Evolutionary conservation across 1,140 invertebrate genomes (phyloP), one percentile per base, ranked within the genome.

Genomic region (Paracyclopina nana): DNA sequence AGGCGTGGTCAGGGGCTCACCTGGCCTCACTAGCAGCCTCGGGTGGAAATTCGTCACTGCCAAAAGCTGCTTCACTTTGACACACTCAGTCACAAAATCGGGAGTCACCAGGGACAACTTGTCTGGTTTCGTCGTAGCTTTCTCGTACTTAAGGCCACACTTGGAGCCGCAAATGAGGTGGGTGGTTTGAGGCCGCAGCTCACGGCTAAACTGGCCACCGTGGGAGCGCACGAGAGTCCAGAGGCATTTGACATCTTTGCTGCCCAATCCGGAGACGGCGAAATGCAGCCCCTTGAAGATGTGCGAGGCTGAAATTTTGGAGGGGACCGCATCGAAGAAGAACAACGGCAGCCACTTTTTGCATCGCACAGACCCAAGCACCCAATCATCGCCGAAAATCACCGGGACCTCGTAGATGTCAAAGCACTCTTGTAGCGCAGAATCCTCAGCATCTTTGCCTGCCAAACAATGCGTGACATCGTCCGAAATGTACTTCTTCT

Each of bases 391-490:
- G 22, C 45, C 30, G 16, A 48, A 22, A 16, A 48, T 22, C 8
- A 22, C 20, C n/a, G 18, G 22, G n/a, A 26, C 27, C 16, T 48
- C 45, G 22, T 48, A 48, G 22, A 48, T 48, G 16, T 48, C 45
- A 3, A 14, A 26, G 45, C 25, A 24, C 18, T 48, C 45, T 16
- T 9, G 16, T 14, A 48, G 25, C 18, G 27, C 45, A 4, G 11
- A 12, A 14, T 48, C 45, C 16, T 27, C 14, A 28, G 45, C 20
- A 4, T 48, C 25, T 20, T 2, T 12, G 25, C 45, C 45, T 28
- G 30, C 45, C 20, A 48, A 38, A 9, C 34, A 38, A 20, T 38
- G 34, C 34, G 34, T 38, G n/a, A 38, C 34, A 20, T 9, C 34
- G n/a, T n/a, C n/a, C 34, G 34, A 16, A n/a, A 38, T 16, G 8